Conservation (phyloP, 2,797 vertebrate genomes). For the Diceros bicornis region DNA sequence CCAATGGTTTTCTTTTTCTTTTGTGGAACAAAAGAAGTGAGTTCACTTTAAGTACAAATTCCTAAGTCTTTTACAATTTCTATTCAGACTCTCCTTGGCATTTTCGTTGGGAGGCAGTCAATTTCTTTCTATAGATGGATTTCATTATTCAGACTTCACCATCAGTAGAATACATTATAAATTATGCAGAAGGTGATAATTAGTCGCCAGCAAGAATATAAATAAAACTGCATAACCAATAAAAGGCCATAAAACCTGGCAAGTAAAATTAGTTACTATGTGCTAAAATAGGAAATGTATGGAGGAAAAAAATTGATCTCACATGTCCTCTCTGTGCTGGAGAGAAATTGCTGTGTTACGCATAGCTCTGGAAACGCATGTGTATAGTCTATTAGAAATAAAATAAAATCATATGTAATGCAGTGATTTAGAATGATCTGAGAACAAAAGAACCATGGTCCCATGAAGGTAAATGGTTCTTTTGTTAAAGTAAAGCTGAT, state of each 20-base stretch:
- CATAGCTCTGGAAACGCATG: slow-evolving; percentile 32
- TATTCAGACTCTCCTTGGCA: slow-evolving; percentile 58
- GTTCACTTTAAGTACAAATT: slow-evolving; percentile 62
- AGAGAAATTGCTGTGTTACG: slow-evolving; percentile 58
- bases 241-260: slow-evolving; percentile 85
- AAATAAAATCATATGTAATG: slow-evolving; percentile 70
- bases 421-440: slow-evolving; percentile 30
- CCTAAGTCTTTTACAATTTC: slow-evolving; percentile 70
- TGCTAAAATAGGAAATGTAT: slow-evolving; percentile 74
- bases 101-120: slow-evolving; percentile 64
- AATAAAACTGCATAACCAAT: slow-evolving; percentile 83
- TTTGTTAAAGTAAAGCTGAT: slow-evolving; percentile 55
- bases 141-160: slow-evolving; percentile 82
- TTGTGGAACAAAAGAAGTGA: slow-evolving; percentile 65
- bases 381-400: slow-evolving; percentile 65
- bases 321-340: slow-evolving; percentile 23
- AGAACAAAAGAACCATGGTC: slow-evolving; percentile 56
- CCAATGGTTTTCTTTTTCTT: background rate
- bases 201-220: slow-evolving; percentile 82
- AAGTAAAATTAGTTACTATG: slow-evolving; percentile 84
- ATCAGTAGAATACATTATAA: slow-evolving; percentile 80
- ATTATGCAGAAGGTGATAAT: slow-evolving; percentile 86
- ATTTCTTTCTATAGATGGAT: slow-evolving; percentile 79
- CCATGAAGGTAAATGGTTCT: slow-evolving; percentile 43
- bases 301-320: slow-evolving; percentile 65